Base-by-base conservation (phyloP, 2,888 invertebrate genomes). In the Xylophagus ater region DNA sequence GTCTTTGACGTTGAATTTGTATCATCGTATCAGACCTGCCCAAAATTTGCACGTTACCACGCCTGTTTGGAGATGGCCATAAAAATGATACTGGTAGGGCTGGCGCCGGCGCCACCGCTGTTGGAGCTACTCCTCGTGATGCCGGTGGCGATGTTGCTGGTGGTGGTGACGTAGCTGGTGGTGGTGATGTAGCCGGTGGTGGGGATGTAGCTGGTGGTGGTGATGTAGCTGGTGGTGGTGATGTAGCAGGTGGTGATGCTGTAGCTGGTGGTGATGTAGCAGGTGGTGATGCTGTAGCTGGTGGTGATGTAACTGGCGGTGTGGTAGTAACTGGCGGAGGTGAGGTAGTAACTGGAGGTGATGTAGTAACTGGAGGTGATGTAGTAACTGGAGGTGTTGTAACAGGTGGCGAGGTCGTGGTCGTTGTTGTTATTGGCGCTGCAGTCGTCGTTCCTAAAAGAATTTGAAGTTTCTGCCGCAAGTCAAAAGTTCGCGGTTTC, bases 351-450 rank as follows among this genome's bases (percentile, higher is more conserved):
- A 41, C 5, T 14, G 31, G 7, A 18, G 35, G n/a, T n/a, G 36
- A 8, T 9, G 34, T 5, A 15, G 35, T 6, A 31, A 36, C 4
- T 12, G 40, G 13, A 32, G 43, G n/a, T 32, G 36, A 17, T 3
- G 35, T 14, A 4, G 34, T 15, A 19, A 45, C 23, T 23, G 37
- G 15, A 3, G 46, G 20, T n/a, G 43, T 13, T 13, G 42, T 31
- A 10, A 18, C 24, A 6, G 42, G 9, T 3, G 32, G 15, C 9
- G 40, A 4, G 29, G 43, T 12, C 2, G 28, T 13, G 1, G 42
- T 21, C 2, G 38, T 7, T 8, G 39, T 10, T 1, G 29, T 10
- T 8, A 38, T 14, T n/a, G 35, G 17, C 5, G 34, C 10, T 10
- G 39, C 19, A 4, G 39, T 18, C 1, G 40, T 13, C 5, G 34